Evolutionary conservation across 1,140 invertebrate species (phyloP), one percentile per base, ranked within the genome.

Genomic region (Leptinotarsa lineolata): DNA sequence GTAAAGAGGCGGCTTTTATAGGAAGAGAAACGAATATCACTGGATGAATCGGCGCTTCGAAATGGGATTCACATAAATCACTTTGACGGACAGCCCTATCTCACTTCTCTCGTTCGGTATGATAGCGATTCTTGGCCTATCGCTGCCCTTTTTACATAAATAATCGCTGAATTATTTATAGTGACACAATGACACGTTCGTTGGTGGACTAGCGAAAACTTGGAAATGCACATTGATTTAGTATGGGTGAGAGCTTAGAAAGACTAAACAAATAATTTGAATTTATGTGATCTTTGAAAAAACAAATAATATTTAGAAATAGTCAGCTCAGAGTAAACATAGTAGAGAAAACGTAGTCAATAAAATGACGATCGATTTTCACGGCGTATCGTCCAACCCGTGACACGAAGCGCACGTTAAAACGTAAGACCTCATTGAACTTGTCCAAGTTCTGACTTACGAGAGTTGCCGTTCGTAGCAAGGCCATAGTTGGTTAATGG

Each of bases 11-110:
- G 39, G 73, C 76, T 77, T 74, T 74, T 74, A 74, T 72, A 74
- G 65, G 58, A 63, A 60, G 68, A 72, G 67, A 74, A 77, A 77
- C 76, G 76, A 77, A 74, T 72, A 75, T 77, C 74, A 64, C 71
- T 73, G 44, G 18, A 71, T 71, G 60, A 63, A 71, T 71, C 69
- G 69, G n/a, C 69, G 54, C 45, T 68, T 54, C 44, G 76, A 65
- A 77, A 77, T 80, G 75, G 78, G 75, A 78, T 80, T 77, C 78
- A 76, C 78, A 80, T 80, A 80, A 80, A 80, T 80, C 78, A 80
- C 76, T 76, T 76, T 80, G 78, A 80, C 75, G 74, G 78, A 80
- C 78, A 80, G 78, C 78, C 77, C 75, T 80, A 80, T 80, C 78
- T 75, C 78, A 66, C 75, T 76, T 76, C 74, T 70, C 75, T 74